A percentile compares a stretch with the other conserved stretches of the same genome.
These are phyloP conservation scores for Sebastes itinus DNA, from an alignment of 2,797 vertebrate genomes.

Conservation along the genomic window DNA sequence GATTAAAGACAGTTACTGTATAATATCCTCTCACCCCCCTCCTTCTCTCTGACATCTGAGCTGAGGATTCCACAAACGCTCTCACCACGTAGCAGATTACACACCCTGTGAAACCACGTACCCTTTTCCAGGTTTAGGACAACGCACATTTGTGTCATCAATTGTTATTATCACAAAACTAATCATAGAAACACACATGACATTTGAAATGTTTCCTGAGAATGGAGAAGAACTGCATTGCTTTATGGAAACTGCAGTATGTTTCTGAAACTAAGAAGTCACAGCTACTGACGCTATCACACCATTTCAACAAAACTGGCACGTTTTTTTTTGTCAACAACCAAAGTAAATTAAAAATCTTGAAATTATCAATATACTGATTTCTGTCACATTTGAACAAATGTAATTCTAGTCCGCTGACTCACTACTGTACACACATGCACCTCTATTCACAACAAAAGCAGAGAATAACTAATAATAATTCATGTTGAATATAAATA, in stretches of 20 bases:
- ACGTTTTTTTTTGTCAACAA: too few species aligned
- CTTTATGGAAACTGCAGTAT: neutral
- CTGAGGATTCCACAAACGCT: constrained; percentile 41
- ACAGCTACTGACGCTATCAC: neutral
- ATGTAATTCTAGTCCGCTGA: too few species aligned
- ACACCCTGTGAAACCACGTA: neutral
- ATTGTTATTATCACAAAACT: neutral
- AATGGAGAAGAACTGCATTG: neutral
- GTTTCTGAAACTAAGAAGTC: neutral
- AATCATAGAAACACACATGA: neutral
- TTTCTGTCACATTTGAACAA: neutral
- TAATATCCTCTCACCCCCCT: constrained; percentile 44
- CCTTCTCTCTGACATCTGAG: constrained; percentile 40
- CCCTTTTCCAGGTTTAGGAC: constrained; percentile 1
- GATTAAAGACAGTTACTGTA: constrained; percentile 64
- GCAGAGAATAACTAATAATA: too few species aligned
- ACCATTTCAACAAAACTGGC: neutral
- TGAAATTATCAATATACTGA: neutral
- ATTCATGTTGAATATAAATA: too few species aligned
- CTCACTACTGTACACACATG: too few species aligned
- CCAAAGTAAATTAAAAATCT: neutral
- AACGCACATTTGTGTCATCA: neutral
- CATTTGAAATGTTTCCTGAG: neutral
- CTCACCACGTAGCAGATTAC: constrained; percentile 31
- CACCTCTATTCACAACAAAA: too few species aligned